Conservation (phyloP, 1,140 invertebrate genomes). For the Drosophila micromelanica region DNA sequence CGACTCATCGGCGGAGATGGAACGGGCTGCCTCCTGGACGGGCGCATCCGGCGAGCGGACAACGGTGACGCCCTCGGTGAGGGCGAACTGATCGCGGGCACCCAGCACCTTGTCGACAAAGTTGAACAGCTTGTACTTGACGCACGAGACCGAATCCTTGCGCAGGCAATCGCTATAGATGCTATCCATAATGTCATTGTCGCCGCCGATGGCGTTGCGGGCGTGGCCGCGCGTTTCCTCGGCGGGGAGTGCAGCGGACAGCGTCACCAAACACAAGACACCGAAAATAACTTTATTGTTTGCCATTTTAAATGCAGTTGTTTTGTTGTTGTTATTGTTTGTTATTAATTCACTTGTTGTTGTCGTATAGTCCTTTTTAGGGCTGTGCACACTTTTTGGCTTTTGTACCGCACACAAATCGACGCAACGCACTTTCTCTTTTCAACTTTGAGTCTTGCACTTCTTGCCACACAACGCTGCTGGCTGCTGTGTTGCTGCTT, state of each 20-base stretch:
- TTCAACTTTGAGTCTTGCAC: slow-evolving; percentile 44
- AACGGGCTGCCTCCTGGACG: slow-evolving; percentile 88
- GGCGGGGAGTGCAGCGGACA: slow-evolving; percentile 87
- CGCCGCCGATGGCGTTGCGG: slow-evolving; percentile 87
- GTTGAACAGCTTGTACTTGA: slow-evolving; percentile 93
- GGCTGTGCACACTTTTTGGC: slow-evolving; percentile 55
- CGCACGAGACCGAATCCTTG: slow-evolving; percentile 91
- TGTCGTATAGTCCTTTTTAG: slow-evolving; percentile 67
- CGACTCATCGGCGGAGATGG: slow-evolving; percentile 87
- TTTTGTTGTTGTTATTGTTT: slow-evolving; percentile 21
- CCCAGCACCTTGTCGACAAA: slow-evolving; percentile 92
- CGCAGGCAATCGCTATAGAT: slow-evolving; percentile 91
- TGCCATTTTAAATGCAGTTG: slow-evolving; percentile 67
- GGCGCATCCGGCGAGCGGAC: slow-evolving; percentile 88
- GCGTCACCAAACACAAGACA: slow-evolving; percentile 85
- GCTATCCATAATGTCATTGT: slow-evolving; percentile 90
- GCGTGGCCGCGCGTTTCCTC: slow-evolving; percentile 86
- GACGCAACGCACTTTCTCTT: slow-evolving; percentile 80
- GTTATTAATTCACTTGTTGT: slow-evolving; percentile 49
- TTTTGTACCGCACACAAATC: slow-evolving; percentile 55
- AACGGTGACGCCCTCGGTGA: slow-evolving; percentile 92
- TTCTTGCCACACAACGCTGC: slow-evolving; percentile 64
- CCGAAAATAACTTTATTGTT: slow-evolving; percentile 82
- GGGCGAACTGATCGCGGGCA: slow-evolving; percentile 90
- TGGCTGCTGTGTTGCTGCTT: slow-evolving; percentile 83